Evolutionary conservation across 2,797 vertebrate genomes (phyloP).

Genomic region (Ptychadena robeensis): DNA sequence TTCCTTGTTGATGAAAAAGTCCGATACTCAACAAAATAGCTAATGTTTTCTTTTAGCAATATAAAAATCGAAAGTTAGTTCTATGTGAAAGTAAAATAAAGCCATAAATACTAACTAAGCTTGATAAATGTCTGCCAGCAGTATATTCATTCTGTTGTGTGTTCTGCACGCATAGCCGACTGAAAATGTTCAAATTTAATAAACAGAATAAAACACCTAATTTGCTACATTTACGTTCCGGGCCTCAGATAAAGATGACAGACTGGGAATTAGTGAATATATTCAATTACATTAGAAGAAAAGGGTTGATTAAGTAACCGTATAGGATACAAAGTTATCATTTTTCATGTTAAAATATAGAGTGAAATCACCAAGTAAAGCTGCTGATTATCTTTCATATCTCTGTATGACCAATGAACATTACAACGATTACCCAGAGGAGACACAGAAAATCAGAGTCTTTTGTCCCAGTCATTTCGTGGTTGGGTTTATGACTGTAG

Average conservation of each 20-base stretch:
- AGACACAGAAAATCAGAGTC: slow-evolving; percentile 53
- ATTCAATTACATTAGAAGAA: slow-evolving; percentile 88
- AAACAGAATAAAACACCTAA: slow-evolving; percentile 69
- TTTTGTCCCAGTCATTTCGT: slow-evolving; percentile 51
- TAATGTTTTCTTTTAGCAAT: background rate
- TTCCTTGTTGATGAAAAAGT: background rate
- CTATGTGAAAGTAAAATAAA: background rate
- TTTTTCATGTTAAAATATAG: slow-evolving; percentile 80
- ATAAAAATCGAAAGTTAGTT: background rate
- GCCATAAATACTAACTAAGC: slow-evolving; percentile 16
- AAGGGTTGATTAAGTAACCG: slow-evolving; percentile 88
- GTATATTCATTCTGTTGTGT: slow-evolving; percentile 48
- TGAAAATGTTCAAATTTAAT: slow-evolving; percentile 70
- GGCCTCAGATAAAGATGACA: slow-evolving; percentile 70
- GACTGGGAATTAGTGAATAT: slow-evolving; percentile 77
- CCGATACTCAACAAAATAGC: background rate
- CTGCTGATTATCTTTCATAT: slow-evolving; percentile 67
- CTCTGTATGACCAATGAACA: slow-evolving; percentile 55
- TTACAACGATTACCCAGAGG: slow-evolving; percentile 33
- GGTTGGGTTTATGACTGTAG: slow-evolving; percentile 37
- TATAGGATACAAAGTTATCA: slow-evolving; percentile 82
- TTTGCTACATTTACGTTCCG: slow-evolving; percentile 67
- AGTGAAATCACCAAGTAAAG: slow-evolving; percentile 68
- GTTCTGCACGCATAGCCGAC: slow-evolving; percentile 61
- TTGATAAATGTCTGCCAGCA: slow-evolving; percentile 18